These are phyloP conservation scores for Rhagoletis zephyria DNA, from an alignment of 1,140 invertebrate genomes.

Conservation along the genomic window DNA sequence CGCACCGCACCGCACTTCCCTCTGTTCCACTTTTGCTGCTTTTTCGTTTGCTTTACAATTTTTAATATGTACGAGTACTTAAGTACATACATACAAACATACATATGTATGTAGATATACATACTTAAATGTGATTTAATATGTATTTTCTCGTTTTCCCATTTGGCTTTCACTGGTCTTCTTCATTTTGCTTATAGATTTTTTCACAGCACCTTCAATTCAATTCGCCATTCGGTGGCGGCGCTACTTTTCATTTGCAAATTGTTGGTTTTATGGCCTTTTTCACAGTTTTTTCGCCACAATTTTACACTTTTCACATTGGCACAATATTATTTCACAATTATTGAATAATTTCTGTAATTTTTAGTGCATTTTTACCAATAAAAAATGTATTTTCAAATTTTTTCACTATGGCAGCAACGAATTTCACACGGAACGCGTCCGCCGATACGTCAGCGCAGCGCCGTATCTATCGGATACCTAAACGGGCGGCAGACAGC, in stretches of 20 bases:
- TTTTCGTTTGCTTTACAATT: constrained; percentile 8
- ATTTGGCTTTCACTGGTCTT: constrained; percentile 49
- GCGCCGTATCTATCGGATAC: constrained; percentile 54
- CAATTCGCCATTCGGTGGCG: background rate
- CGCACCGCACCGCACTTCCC: background rate
- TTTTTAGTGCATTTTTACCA: constrained; percentile 42
- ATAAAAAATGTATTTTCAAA: constrained; percentile 39
- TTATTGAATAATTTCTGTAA: constrained; percentile 32
- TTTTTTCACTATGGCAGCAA: constrained; percentile 26
- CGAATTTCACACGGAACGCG: constrained; percentile 51
- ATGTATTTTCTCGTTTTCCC: constrained; percentile 41
- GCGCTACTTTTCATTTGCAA: constrained; percentile 19
- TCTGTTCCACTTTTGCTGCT: background rate
- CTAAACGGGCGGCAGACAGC: constrained; percentile 43
- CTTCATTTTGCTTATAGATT: constrained; percentile 43
- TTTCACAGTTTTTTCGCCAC: background rate
- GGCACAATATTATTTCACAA: constrained; percentile 12
- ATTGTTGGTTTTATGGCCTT: constrained; percentile 38
- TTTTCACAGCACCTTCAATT: constrained; percentile 41
- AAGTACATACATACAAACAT: background rate
- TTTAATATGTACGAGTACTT: background rate
- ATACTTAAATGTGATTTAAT: background rate
- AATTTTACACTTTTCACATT: constrained; percentile 30
- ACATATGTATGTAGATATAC: too few relatives aligned
- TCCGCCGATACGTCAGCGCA: constrained; percentile 51